Conservation (phyloP, 1,140 invertebrate species). For the Diabrotica virgifera region DNA sequence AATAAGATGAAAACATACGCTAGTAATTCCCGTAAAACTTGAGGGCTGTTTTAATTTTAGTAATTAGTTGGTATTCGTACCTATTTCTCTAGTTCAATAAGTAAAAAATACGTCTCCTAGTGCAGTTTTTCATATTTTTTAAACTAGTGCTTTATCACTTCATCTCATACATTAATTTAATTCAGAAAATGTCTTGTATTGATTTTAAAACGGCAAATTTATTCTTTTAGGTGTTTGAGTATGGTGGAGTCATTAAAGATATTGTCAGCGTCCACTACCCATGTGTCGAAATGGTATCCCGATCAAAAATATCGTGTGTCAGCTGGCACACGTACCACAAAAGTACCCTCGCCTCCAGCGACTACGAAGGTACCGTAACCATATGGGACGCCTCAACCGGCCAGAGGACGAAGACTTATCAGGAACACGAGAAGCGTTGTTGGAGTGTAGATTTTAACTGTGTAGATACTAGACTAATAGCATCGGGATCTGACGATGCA, state of each 20-base stretch:
- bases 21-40: too few relatives aligned
- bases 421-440: slow-evolving; percentile 94
- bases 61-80: too few relatives aligned
- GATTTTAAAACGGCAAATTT: too few relatives aligned
- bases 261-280: slow-evolving; percentile 88
- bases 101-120: too few relatives aligned
- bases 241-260: slow-evolving; percentile 79
- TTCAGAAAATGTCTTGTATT: too few relatives aligned
- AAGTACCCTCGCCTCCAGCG: slow-evolving; percentile 80
- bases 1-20: too few relatives aligned
- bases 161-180: too few relatives aligned
- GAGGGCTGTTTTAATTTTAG: too few relatives aligned
- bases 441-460: slow-evolving; percentile 97
- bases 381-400: slow-evolving; percentile 89
- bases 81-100: too few relatives aligned
- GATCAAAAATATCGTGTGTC: slow-evolving; percentile 92
- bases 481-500: slow-evolving; percentile 92
- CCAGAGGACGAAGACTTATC: slow-evolving; percentile 68
- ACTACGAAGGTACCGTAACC: slow-evolving; percentile 92
- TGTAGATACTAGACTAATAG: slow-evolving; percentile 85
- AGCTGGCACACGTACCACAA: slow-evolving; percentile 95
- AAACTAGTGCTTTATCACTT: too few relatives aligned
- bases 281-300: slow-evolving; percentile 87
- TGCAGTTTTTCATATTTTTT: too few relatives aligned
- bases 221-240: slow-evolving; percentile 71